Evolutionary conservation across 2,888 invertebrate genomes (phyloP), one percentile per base, ranked within the genome.

Genomic region (Seira ritae): DNA sequence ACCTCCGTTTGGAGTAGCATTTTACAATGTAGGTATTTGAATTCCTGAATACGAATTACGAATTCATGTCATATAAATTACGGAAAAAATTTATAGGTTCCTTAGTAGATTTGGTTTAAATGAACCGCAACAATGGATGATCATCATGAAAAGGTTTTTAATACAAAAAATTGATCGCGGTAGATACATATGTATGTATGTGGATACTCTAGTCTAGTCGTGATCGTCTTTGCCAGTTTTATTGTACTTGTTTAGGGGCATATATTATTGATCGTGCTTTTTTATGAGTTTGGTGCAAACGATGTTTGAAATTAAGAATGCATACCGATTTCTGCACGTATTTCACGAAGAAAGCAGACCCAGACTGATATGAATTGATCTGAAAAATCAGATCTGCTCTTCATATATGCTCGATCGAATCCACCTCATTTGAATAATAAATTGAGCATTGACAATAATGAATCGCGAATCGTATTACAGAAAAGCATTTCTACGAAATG

Each of bases 371-470:
- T n/a, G 17, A 67, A 42, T 42, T 22, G 19, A 69, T 69, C 68
- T 22, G 55, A 20, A 71, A 4, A 71, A 71, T 71, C 46, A 22
- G 22, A 71, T 71, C 70, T 71, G 23, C 70, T 46, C 22, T 71
- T 71, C 10, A 71, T 69, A n/a, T n/a, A n/a, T 42, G 42, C 12
- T 42, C 42, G 12, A 4, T 42, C 42, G 42, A 42, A 42, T 19
- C 23, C 22, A 50, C 50, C 50, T 55, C 55, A 71, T 55, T 50
- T 50, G 23, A 50, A 50, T 71, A 55, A 50, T 71, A 22, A 71
- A 71, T 23, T 50, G 70, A 71, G 23, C 55, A 50, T 71, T 71
- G 22, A 50, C 70, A 55, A 71, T 71, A 55, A 55, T n/a, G 23
- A 70, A 20, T 12, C 4, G 50, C 15, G 20, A 12, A 42, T 42